phyloP scores from a whole-genome alignment of 2,888 invertebrate species.

The Melieria picta region DNA sequence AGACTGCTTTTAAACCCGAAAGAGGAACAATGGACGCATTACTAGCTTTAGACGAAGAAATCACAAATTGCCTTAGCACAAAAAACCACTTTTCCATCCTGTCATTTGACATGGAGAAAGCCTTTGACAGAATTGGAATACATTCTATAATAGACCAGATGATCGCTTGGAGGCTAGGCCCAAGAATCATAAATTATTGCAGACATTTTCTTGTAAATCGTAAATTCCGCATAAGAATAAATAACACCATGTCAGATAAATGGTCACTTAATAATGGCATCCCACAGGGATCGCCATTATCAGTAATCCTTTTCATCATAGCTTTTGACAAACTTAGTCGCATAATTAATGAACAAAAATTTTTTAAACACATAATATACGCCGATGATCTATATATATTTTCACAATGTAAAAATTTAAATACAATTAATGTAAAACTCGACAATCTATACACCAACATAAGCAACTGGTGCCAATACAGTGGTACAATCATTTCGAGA shows the following conservation, averaged over 20 bases:
- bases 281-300: conserved; percentile 34
- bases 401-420: no score
- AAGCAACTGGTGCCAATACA: no score
- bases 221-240: conserved; percentile 28
- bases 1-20: conserved; percentile 25
- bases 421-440: no score
- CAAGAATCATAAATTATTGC: conserved; percentile 22
- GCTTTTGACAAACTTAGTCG: conserved; percentile 21
- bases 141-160: conserved; percentile 28
- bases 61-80: conserved; percentile 11
- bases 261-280: conserved; percentile 33
- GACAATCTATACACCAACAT: no score
- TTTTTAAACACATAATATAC: no score
- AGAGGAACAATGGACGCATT: conserved; percentile 22
- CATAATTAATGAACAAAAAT: no score
- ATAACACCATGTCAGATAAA: conserved; percentile 15
- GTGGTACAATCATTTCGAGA: no score
- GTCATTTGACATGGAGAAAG: conserved; percentile 26
- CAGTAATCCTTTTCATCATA: conserved; percentile 37
- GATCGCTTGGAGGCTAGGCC: conserved; percentile 23
- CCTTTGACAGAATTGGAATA: conserved; percentile 31
- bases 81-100: conserved; percentile 30
- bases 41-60: conserved; percentile 20
- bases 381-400: no score
- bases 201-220: conserved; percentile 35